phyloP scores from a whole-genome alignment of 2,888 invertebrate species.

The Luperina testacea region DNA sequence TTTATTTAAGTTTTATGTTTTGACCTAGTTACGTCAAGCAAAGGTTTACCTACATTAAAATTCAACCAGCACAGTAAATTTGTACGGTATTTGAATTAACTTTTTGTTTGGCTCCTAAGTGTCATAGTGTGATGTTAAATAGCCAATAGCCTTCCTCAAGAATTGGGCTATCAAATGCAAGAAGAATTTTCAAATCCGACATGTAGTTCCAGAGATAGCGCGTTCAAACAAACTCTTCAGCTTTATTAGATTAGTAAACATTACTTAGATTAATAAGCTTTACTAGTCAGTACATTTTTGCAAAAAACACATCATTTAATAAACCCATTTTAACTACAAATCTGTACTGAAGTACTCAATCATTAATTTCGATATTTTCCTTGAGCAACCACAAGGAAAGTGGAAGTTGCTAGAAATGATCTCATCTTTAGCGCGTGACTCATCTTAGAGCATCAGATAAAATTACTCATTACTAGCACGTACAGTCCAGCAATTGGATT shows the following conservation, averaged over 20 bases:
- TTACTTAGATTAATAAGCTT: too few relatives aligned
- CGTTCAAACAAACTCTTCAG: not conserved
- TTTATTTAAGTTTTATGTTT: not conserved
- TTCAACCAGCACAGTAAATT: not conserved
- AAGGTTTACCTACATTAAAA: not conserved
- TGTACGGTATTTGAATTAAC: not conserved
- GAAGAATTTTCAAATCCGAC: not conserved
- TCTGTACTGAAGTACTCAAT: not conserved
- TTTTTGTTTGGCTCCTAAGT: not conserved
- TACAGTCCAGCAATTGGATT: not conserved
- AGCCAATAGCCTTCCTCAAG: not conserved
- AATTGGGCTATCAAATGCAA: not conserved
- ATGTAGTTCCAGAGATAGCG: too few relatives aligned
- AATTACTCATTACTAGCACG: constrained; percentile 12
- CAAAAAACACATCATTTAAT: not conserved
- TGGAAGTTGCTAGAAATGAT: constrained; percentile 7
- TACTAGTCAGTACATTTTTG: not conserved
- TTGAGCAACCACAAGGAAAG: constrained; percentile 11
- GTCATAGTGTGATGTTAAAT: not conserved
- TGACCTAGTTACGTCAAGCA: not conserved
- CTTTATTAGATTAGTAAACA: not conserved
- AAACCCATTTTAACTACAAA: not conserved
- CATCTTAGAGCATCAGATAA: constrained; percentile 11
- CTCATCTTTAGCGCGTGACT: constrained; percentile 31
- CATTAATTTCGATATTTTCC: not conserved